Evolutionary conservation across 2,797 vertebrate genomes (phyloP).

Genomic region (Eidolon dupreanum): DNA sequence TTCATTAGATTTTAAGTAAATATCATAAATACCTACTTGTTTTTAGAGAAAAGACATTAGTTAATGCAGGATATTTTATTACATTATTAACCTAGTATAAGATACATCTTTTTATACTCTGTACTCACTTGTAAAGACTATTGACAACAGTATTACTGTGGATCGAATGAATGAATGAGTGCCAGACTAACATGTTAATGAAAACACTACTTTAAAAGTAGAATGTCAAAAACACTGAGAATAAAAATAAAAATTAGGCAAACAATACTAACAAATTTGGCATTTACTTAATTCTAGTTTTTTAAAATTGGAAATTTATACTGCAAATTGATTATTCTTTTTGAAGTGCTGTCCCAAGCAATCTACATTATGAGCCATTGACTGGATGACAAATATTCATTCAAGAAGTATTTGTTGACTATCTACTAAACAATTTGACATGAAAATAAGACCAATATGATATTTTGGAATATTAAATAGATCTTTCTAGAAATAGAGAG

Average conservation of each 20-base stretch:
- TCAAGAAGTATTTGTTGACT: not conserved
- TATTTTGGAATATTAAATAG: not conserved
- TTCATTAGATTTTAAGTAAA: not conserved
- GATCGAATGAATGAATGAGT: not conserved
- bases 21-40: not conserved
- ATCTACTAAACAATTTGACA: not conserved
- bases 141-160: not conserved
- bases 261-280: not conserved
- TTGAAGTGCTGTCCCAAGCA: not conserved
- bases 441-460: not conserved
- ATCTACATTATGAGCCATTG: not conserved
- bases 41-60: not conserved
- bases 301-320: not conserved
- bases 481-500: slow-evolving; percentile 32
- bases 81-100: not conserved
- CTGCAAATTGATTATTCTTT: not conserved
- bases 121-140: not conserved
- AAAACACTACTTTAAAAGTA: not conserved
- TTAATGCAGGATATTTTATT: not conserved
- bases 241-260: not conserved
- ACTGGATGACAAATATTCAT: not conserved
- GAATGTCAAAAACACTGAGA: not conserved
- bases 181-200: not conserved
- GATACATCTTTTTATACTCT: not conserved
- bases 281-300: not conserved